Base-by-base conservation (phyloP, 2,113 vertebrate genomes). In the Corapipo altera region DNA sequence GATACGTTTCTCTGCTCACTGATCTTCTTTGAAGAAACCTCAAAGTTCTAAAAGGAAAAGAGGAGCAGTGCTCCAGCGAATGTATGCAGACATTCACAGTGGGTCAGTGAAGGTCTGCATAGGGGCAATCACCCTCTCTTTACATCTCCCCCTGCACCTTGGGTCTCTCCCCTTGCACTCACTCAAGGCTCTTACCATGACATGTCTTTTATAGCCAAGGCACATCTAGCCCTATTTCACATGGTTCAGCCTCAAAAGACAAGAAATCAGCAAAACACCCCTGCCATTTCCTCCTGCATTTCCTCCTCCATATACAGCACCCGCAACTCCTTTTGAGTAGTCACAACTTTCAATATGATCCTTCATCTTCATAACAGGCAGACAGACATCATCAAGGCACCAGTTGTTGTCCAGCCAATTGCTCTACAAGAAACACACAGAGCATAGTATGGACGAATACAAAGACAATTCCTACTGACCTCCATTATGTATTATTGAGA, bases 331-430 rank as follows among this genome's bases (percentile, higher is more conserved):
- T 30, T 30, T 67, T 5, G 11, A 57, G 37, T 0, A 23, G 6
- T 35, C 26, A 35, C 3, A 46, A 8, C 4, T 23, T 12, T 35
- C 20, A 67, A 11, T 5, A 27, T 4, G 6, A 26, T 33, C 9
- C 27, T 20, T 26, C 57, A 24, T 14, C 27, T 59, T 37, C 26
- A 11, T 24, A 46, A 44, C 9, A 32, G 24, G 11, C 4, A 46
- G 8, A 35, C 7, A 66, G 26, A 11, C 15, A 55, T 8, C 7
- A 27, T 35, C 20, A 23, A 32, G 11, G 8, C 15, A 49, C 5
- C 15, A 37, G 11, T 15, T 37, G 2, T 17, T 24, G 8, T 2
- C 39, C 1, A 1, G 30, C 12, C 16, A 15, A 26, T 7, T 13
- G 9, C 30, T 32, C 30, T 3, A 15, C 22, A 5, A 2, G 16